phyloP scores from a whole-genome alignment of 1,140 invertebrate species.

The Danaus plexippus region DNA sequence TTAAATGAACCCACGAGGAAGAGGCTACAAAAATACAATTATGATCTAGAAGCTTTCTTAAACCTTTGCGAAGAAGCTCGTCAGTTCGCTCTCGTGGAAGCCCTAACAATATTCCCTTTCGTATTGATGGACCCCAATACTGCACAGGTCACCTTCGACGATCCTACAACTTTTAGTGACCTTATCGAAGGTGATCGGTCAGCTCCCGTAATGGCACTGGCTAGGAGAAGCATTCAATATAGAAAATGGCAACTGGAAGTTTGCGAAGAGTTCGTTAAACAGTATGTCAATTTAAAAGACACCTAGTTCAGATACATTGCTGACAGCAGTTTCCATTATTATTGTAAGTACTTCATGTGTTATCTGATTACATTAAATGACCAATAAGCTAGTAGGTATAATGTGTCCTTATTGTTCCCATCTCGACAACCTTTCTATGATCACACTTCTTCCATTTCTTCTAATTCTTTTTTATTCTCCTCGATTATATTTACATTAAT shows the following conservation, averaged over 20 bases:
- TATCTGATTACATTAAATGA: no score
- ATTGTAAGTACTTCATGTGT: no score
- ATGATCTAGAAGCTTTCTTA: constrained; percentile 30
- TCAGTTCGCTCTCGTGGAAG: constrained; percentile 34
- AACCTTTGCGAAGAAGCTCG: constrained; percentile 36
- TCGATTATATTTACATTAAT: no score
- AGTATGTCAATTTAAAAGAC: constrained; percentile 19
- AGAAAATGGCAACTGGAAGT: constrained; percentile 33
- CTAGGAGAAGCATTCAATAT: constrained; percentile 22
- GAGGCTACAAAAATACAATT: constrained; percentile 33
- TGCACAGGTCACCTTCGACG: constrained; percentile 39
- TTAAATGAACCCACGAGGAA: constrained; percentile 31
- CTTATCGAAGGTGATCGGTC: constrained; percentile 35
- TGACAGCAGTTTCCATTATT: no score
- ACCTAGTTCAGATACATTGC: no score
- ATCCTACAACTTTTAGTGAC: constrained; percentile 39
- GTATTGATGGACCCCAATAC: constrained; percentile 37
- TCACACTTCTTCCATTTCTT: no score
- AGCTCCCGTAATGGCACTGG: constrained; percentile 38
- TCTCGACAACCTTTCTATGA: no score
- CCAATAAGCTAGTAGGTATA: no score
- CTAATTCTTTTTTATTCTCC: no score
- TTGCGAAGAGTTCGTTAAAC: constrained; percentile 45
- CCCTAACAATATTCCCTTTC: constrained; percentile 39
- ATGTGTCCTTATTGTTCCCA: no score